Evolutionary conservation across 2,888 invertebrate genomes (phyloP).

Genomic region (Watsonalla cultraria): DNA sequence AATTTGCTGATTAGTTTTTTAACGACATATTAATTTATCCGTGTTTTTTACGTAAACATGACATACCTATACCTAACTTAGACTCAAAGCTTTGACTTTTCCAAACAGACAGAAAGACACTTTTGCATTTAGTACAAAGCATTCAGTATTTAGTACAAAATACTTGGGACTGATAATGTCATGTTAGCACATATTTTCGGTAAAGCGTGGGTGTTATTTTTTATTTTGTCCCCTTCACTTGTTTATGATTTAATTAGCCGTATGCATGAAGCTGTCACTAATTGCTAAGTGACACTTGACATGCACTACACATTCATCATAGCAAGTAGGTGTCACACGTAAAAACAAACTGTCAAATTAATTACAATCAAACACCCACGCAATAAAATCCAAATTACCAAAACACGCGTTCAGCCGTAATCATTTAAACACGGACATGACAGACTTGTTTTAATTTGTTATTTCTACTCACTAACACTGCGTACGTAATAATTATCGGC

Average conservation of each 20-base stretch:
- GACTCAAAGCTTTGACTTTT: too few species aligned
- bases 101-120: too few species aligned
- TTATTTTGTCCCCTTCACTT: background rate
- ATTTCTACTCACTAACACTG: conserved; percentile 38
- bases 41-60: too few species aligned
- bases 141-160: too few species aligned
- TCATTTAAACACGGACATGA: conserved; percentile 23
- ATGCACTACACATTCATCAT: background rate
- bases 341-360: background rate
- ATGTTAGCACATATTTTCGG: too few species aligned
- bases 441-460: conserved; percentile 38
- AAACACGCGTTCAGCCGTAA: conserved; percentile 7
- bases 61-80: too few species aligned
- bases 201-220: background rate
- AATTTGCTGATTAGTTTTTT: too few species aligned
- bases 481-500: conserved; percentile 10
- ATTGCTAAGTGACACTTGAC: background rate
- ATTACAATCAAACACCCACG: background rate
- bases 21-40: too few species aligned
- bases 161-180: too few species aligned
- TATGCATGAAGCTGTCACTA: background rate
- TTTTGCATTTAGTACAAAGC: too few species aligned
- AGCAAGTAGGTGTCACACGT: too few species aligned
- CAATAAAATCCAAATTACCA: background rate
- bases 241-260: too few species aligned